Evolutionary conservation across 2,888 invertebrate species (phyloP).

Genomic region (Smittia sp.): DNA sequence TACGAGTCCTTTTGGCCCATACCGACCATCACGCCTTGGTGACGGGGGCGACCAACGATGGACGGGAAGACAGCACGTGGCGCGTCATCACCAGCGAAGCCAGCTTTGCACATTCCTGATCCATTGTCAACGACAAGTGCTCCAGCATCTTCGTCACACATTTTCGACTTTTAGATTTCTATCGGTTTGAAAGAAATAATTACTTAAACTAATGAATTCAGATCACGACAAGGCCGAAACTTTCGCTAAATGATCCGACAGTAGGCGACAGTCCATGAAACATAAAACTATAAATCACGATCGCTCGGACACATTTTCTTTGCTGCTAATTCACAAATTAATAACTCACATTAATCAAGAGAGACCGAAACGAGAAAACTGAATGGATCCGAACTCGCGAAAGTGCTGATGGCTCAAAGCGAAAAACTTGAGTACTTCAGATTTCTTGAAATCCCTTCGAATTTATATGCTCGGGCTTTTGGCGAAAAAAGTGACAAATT

Average conservation of each 20-base stretch:
- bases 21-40: conserved; percentile 94
- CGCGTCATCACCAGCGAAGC: conserved; percentile 87
- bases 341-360: conserved; percentile 37
- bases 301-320: conserved; percentile 16
- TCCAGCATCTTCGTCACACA: conserved; percentile 82
- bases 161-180: conserved; percentile 46
- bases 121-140: conserved; percentile 88
- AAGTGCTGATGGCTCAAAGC: conserved; percentile 30
- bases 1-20: conserved; percentile 98
- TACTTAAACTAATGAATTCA: not conserved
- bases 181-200: not conserved
- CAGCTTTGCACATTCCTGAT: conserved; percentile 91
- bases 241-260: not conserved
- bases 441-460: not conserved
- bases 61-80: conserved; percentile 87
- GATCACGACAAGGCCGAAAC: not conserved
- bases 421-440: conserved; percentile 27
- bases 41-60: conserved; percentile 89
- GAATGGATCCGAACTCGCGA: conserved; percentile 5
- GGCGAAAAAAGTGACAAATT: conserved; percentile 8
- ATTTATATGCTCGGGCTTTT: conserved; percentile 29
- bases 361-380: not conserved
- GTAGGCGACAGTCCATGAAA: conserved; percentile 11
- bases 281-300: conserved; percentile 26
- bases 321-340: conserved; percentile 16